These are phyloP conservation scores for Alethe diademata DNA, from an alignment of 2,113 vertebrate species.

Conservation along the genomic window DNA sequence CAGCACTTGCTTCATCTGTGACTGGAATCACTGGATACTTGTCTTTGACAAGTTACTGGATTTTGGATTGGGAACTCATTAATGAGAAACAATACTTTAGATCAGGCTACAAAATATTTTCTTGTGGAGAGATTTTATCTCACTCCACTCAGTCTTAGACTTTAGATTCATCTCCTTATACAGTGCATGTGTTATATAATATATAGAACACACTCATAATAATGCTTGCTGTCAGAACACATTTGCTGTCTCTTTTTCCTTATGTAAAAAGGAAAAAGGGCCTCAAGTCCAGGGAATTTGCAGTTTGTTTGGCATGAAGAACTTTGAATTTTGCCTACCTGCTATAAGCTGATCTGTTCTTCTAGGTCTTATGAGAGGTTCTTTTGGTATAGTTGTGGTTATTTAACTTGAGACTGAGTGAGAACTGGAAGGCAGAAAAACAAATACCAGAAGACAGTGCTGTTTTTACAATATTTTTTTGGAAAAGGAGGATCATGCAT, in stretches of 20 bases:
- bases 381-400: not conserved
- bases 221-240: not conserved
- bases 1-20: not conserved
- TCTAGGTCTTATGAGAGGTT: not conserved
- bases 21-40: not conserved
- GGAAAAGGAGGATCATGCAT: not conserved
- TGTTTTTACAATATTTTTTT: not conserved
- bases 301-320: not conserved
- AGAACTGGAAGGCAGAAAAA: not conserved
- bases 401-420: not conserved
- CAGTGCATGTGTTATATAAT: not conserved
- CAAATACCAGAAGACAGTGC: not conserved
- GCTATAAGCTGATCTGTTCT: not conserved
- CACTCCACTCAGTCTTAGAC: not conserved
- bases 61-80: not conserved
- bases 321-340: not conserved
- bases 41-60: not conserved
- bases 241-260: not conserved
- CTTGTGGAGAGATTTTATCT: not conserved
- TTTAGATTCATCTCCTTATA: not conserved
- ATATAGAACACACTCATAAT: not conserved
- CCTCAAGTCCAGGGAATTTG: not conserved
- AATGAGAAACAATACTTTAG: not conserved
- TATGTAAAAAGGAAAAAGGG: not conserved
- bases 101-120: not conserved